Base-by-base conservation (phyloP, 2,888 invertebrate genomes). In the Limenitis camilla region DNA sequence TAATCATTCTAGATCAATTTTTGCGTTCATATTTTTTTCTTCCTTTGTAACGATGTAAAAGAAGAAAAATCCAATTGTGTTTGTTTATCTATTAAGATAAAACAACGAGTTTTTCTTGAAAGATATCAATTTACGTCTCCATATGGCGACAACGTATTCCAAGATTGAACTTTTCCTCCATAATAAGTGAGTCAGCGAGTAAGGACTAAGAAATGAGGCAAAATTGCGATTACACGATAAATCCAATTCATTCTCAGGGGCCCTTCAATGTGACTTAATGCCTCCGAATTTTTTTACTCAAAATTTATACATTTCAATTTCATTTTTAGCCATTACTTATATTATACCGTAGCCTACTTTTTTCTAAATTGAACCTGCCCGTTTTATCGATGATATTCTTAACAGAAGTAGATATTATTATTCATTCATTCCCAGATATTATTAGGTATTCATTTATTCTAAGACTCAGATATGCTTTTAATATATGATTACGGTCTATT, bases 171-270 rank as follows among this genome's bases (percentile, higher is more conserved):
- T 61, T 67, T 59, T 75, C 69, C 64, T 64, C 65, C 64, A 68
- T 75, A 77, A 78, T 78, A 74, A 72, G 68, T 71, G 69, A 74
- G 68, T 68, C 68, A 72, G 70, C 66, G 69, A 71, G 63, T 74
- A 19, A 19, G 19, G 19, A n/a, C n/a, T n/a, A n/a, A n/a, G n/a
- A n/a, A 19, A 19, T 19, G 69, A 71, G 74, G 68, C 65, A 64
- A 74, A 76, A 77, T 78, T 71, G 68, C 67, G 71, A 79, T 78
- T 74, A 78, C 72, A 72, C 66, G 73, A 76, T 76, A 78, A 78
- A 81, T 78, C 68, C 73, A 76, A 80, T 79, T 76, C 69, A 70
- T 72, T 65, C 61, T 67, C 66, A 32, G 66, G 67, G 68, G 65
- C 68, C 67, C 64, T 68, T 67, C 67, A 66, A 69, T 44, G 42